phyloP scores from a whole-genome alignment of 2,797 vertebrate species.

The Trachops cirrhosus region DNA sequence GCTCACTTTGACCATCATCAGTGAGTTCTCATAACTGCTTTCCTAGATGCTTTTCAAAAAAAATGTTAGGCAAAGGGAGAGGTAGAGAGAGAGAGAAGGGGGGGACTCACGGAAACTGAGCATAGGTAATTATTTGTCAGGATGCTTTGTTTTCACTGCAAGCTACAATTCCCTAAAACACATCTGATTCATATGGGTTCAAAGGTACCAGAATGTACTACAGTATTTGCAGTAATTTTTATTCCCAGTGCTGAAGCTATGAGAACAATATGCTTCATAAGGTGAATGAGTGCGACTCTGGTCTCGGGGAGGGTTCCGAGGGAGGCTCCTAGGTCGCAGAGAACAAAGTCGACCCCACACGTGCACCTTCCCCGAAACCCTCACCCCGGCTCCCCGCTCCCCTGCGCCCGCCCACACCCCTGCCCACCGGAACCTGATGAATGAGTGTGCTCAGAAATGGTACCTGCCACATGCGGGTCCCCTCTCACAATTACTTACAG shows the following conservation, averaged over 20 bases:
- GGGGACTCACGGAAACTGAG: conserved; percentile 33
- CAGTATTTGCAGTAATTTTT: conserved; percentile 19
- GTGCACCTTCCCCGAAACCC: background rate
- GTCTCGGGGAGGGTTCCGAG: conserved; percentile 32
- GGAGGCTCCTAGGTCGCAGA: conserved; percentile 8
- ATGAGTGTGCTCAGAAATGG: conserved; percentile 36
- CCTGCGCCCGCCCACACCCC: background rate
- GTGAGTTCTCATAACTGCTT: background rate
- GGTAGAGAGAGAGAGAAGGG: background rate
- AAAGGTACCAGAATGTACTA: conserved; percentile 43
- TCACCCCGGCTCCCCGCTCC: background rate
- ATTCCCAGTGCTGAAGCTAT: conserved; percentile 46
- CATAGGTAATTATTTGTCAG: conserved; percentile 46
- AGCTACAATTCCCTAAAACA: conserved; percentile 47
- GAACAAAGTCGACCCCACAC: background rate
- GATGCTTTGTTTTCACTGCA: conserved; percentile 52
- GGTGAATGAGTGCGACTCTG: conserved; percentile 52
- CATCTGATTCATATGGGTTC: conserved; percentile 24
- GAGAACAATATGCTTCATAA: conserved; percentile 64
- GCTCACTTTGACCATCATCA: background rate
- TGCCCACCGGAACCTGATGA: background rate
- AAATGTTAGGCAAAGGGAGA: background rate
- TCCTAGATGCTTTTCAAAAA: background rate
- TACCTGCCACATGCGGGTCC: conserved; percentile 48
- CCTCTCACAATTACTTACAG: conserved; percentile 40